phyloP scores from a whole-genome alignment of 2,888 invertebrate species.

The Diarsia dahlii region DNA sequence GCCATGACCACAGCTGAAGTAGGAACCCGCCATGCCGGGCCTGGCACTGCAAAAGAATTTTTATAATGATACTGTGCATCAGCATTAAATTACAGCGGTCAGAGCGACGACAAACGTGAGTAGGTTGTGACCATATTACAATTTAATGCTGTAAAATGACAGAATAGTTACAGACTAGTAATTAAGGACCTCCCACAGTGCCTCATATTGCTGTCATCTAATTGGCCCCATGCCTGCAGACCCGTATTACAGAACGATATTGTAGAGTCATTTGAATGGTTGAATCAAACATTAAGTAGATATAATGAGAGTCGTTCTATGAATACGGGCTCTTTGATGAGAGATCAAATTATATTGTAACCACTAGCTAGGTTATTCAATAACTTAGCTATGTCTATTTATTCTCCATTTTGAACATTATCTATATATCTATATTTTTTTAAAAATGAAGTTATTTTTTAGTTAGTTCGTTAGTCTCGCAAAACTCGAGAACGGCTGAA shows the following conservation, averaged over 20 bases:
- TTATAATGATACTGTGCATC: neutral
- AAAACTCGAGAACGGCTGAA: too few species aligned
- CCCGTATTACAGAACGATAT: neutral
- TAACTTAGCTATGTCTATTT: neutral
- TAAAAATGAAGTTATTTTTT: too few species aligned
- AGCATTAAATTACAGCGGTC: neutral
- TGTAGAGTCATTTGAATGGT: neutral
- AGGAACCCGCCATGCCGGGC: constrained; percentile 82
- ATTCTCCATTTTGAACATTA: neutral
- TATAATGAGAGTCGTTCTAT: neutral
- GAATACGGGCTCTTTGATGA: neutral
- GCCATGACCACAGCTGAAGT: constrained; percentile 83
- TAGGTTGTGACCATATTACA: neutral
- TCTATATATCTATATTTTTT: too few species aligned
- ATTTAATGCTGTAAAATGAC: neutral
- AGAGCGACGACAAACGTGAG: neutral
- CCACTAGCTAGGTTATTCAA: neutral
- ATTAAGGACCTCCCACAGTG: neutral
- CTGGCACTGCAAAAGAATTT: constrained; percentile 73
- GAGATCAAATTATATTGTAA: neutral
- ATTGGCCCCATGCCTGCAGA: neutral
- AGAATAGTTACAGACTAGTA: neutral
- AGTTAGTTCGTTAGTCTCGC: too few species aligned
- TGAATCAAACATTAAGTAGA: neutral
- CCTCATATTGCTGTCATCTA: neutral